These are phyloP conservation scores for Globodera ellingtonae DNA, from an alignment of 1,140 invertebrate genomes.

Conservation along the genomic window DNA sequence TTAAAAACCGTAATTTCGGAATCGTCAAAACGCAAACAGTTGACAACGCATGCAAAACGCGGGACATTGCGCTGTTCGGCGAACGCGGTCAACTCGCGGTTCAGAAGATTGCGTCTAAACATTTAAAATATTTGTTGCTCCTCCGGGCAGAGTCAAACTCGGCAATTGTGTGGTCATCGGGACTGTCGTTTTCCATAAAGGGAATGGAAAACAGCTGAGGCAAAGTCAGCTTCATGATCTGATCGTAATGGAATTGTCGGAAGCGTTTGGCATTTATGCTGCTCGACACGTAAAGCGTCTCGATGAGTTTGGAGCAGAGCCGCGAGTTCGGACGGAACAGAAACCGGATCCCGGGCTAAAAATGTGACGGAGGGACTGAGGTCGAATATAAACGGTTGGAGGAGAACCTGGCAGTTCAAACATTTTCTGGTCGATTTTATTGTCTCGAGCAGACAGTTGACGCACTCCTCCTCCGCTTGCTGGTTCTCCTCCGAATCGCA, in stretches of 20 bases:
- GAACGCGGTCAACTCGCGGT: conserved; percentile 31
- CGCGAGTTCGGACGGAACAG: conserved; percentile 31
- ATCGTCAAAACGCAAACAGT: conserved; percentile 35
- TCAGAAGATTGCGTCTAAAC: conserved; percentile 37
- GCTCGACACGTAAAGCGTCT: conserved; percentile 30
- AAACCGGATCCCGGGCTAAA: conserved; percentile 36
- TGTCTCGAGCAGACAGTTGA: conserved; percentile 31
- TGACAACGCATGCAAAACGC: conserved; percentile 43
- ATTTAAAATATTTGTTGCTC: conserved; percentile 11
- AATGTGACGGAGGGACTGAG: background rate
- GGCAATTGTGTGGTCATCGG: background rate
- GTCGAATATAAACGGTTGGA: no score
- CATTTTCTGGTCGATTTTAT: conserved; percentile 26
- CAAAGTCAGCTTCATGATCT: conserved; percentile 25
- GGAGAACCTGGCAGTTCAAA: conserved; percentile 29
- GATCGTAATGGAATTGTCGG: conserved; percentile 26
- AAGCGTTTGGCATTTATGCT: conserved; percentile 12
- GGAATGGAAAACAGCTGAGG: conserved; percentile 19
- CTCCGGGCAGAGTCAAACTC: background rate
- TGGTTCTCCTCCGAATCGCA: background rate
- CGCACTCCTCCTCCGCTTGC: conserved; percentile 32
- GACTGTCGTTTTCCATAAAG: conserved; percentile 14
- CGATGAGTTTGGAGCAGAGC: conserved; percentile 37
- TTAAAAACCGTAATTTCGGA: conserved; percentile 29
- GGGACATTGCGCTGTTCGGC: conserved; percentile 33